A percentile compares a stretch with the other conserved stretches of the same genome.
Conservation (phyloP, 2,888 invertebrate genomes). For the Piscicola geometra region DNA sequence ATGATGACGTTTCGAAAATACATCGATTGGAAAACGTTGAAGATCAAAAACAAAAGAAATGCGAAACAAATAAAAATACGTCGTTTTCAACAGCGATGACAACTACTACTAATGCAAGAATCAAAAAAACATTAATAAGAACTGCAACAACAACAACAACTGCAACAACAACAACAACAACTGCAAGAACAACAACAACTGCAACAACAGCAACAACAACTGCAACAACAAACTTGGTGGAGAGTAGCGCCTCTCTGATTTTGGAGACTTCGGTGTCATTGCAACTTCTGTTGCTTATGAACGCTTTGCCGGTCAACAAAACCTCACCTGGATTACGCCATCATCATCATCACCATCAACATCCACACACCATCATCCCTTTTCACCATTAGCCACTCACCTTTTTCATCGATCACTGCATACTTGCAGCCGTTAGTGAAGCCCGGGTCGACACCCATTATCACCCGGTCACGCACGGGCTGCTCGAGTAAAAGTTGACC, state of each 20-base stretch:
- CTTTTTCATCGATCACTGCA: conserved; percentile 64
- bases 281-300: not conserved
- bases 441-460: conserved; percentile 85
- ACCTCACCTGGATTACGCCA: not conserved
- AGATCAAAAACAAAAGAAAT: no score
- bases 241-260: not conserved
- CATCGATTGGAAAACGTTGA: no score
- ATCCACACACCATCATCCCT: no score
- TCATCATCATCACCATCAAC: no score
- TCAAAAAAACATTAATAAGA: no score
- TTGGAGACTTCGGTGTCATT: not conserved
- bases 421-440: conserved; percentile 82
- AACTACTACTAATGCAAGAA: no score
- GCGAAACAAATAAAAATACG: no score
- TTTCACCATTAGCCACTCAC: conserved; percentile 47
- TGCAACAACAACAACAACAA: no score
- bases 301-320: not conserved
- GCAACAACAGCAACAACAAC: not conserved
- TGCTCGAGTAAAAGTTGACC: conserved; percentile 75
- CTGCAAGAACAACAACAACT: not conserved
- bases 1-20: no score
- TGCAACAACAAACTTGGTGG: not conserved
- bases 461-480: conserved; percentile 69
- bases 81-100: no score
- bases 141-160: no score